These are phyloP conservation scores for Heliconius cydno DNA, from an alignment of 2,888 invertebrate genomes.

Conservation along the genomic window DNA sequence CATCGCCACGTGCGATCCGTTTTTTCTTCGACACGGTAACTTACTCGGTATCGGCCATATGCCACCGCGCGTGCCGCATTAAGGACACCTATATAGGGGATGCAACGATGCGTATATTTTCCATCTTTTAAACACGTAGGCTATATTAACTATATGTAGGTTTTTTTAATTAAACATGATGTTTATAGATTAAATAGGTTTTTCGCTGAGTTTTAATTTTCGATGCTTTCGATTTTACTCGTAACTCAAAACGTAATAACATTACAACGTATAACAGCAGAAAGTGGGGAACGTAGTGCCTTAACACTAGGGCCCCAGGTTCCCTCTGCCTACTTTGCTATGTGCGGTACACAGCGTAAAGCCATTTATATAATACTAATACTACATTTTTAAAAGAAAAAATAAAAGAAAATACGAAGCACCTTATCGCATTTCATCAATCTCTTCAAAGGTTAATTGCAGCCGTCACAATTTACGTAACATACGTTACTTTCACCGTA, in stretches of 20 bases:
- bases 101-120: slow-evolving; percentile 13
- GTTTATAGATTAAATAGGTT: no score
- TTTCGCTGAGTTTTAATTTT: no score
- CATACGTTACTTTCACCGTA: slow-evolving; percentile 41
- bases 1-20: slow-evolving; percentile 65
- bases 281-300: no score
- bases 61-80: slow-evolving; percentile 71
- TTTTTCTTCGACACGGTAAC: slow-evolving; percentile 55
- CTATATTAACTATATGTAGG: neutral
- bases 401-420: neutral
- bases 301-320: no score
- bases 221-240: no score
- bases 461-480: slow-evolving; percentile 38
- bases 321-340: no score
- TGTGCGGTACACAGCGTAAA: no score
- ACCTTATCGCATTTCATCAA: slow-evolving; percentile 11
- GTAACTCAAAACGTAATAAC: no score
- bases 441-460: slow-evolving; percentile 24
- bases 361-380: neutral
- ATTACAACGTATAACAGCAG: no score
- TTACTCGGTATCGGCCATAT: slow-evolving; percentile 68
- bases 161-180: no score
- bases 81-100: slow-evolving; percentile 39
- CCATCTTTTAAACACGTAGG: neutral
- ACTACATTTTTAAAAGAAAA: neutral